Evolutionary conservation across 2,888 invertebrate genomes (phyloP), one percentile per base, ranked within the genome.

Genomic region (Lasius platythorax): DNA sequence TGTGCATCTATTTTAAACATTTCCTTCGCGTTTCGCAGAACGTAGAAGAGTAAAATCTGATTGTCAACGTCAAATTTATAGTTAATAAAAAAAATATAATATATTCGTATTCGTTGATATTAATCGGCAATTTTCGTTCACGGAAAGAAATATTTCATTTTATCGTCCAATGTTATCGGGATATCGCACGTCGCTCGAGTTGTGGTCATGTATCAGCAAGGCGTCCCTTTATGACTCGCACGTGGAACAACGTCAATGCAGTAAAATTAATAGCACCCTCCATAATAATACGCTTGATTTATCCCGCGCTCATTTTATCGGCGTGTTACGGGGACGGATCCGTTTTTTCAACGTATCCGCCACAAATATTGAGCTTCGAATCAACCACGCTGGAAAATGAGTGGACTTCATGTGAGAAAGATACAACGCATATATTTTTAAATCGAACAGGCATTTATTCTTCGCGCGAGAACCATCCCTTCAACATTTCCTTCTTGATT

Each of bases 271-370:
- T 70, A 73, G 46, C 61, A 33, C 74, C 61, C 46, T 30, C 37
- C 50, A 56, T 83, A 84, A 87, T 87, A 87, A 87, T 78, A 74
- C 50, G 66, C 68, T 64, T 43, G 64, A 68, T 72, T 43, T 86
- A 84, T 67, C 72, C 46, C 15, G 78, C n/a, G n/a, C n/a, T 46
- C 43, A 43, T 76, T 86, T 82, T 68, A 82, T 75, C 70, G 67
- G 43, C 64, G 23, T 23, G 43, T 30, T 56, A 79, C 23, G 18
- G 8, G 43, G 23, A 72, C 12, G 23, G 18, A 79, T 73, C 23
- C 18, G 11, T 72, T 72, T 68, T 66, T 73, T 78, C 66, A 18
- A n/a, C 46, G 4, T 15, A 53, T 30, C 12, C 11, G 56, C 1
- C 23, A 15, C 61, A 79, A 79, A 73, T 79, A 72, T 18, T 58